Conservation (phyloP, 2,113 vertebrate species). For the Arothron firmamentum region DNA sequence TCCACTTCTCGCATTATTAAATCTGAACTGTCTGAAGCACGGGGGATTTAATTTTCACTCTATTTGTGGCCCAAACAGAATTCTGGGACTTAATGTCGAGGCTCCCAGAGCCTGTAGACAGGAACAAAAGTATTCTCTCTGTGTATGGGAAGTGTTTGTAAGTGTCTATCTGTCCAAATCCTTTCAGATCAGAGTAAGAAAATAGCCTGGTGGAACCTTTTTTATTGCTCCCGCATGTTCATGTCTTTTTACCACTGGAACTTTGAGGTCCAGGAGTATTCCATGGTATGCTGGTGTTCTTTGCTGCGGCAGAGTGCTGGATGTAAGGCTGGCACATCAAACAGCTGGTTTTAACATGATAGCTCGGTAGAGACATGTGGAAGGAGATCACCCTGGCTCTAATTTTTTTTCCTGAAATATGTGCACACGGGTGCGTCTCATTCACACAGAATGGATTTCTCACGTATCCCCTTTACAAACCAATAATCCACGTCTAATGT, state of each 20-base stretch:
- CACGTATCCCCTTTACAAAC: constrained; percentile 3
- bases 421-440: constrained; percentile 1
- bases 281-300: constrained; percentile 40
- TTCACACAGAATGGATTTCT: constrained; percentile 29
- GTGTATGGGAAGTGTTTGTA: constrained; percentile 44
- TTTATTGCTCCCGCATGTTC: constrained; percentile 61
- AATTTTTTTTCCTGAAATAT: constrained; percentile 27
- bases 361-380: constrained; percentile 8
- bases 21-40: constrained; percentile 50
- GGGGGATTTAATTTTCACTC: constrained; percentile 60
- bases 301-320: constrained; percentile 15
- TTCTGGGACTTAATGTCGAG: constrained; percentile 47
- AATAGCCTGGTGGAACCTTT: constrained; percentile 30
- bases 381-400: constrained; percentile 32
- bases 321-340: constrained; percentile 27
- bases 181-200: constrained; percentile 31
- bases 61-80: constrained; percentile 53
- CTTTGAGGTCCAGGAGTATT: constrained; percentile 27
- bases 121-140: constrained; percentile 59
- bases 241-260: constrained; percentile 44
- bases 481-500: constrained; percentile 18
- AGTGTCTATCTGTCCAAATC: constrained; percentile 49
- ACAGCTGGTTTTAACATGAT: constrained; percentile 24
- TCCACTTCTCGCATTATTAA: constrained; percentile 50
- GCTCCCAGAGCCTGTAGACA: constrained; percentile 46